These are phyloP conservation scores for Notoglanidium macrostoma DNA, from an alignment of 2,797 vertebrate genomes.

Conservation along the genomic window DNA sequence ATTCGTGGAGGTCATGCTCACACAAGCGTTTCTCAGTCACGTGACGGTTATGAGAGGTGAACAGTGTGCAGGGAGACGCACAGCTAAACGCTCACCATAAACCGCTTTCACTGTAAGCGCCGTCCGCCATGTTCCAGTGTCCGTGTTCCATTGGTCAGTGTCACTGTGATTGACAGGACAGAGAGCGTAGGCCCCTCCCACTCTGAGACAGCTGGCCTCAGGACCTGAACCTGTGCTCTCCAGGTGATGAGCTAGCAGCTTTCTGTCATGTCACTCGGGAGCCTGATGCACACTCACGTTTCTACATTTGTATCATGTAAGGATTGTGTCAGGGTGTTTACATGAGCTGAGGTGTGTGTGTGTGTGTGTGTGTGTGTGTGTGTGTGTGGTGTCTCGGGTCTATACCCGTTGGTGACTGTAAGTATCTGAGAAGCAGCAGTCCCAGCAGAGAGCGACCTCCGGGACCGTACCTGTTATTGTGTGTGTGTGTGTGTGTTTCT, in stretches of 20 bases:
- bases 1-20: no score
- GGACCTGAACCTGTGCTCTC: not conserved
- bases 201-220: not conserved
- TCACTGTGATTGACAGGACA: not conserved
- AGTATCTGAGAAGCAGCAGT: constrained; percentile 43
- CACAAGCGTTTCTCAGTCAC: no score
- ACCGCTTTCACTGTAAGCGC: not conserved
- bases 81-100: no score
- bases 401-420: constrained; percentile 49
- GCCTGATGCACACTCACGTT: constrained; percentile 5
- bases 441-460: constrained; percentile 38
- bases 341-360: not conserved
- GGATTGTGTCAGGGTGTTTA: constrained; percentile 53
- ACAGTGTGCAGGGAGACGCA: no score
- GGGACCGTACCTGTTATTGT: constrained; percentile 53
- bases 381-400: constrained; percentile 36
- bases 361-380: constrained; percentile 15
- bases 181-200: not conserved
- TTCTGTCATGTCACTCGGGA: not conserved
- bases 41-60: no score
- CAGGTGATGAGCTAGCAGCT: not conserved
- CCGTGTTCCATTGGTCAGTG: not conserved
- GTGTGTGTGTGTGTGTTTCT: constrained; percentile 8
- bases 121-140: not conserved
- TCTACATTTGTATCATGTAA: constrained; percentile 47